A percentile compares a stretch with the other conserved stretches of the same genome.
These are phyloP conservation scores for Sinosuthora webbiana DNA, from an alignment of 2,113 vertebrate species.

Conservation along the genomic window DNA sequence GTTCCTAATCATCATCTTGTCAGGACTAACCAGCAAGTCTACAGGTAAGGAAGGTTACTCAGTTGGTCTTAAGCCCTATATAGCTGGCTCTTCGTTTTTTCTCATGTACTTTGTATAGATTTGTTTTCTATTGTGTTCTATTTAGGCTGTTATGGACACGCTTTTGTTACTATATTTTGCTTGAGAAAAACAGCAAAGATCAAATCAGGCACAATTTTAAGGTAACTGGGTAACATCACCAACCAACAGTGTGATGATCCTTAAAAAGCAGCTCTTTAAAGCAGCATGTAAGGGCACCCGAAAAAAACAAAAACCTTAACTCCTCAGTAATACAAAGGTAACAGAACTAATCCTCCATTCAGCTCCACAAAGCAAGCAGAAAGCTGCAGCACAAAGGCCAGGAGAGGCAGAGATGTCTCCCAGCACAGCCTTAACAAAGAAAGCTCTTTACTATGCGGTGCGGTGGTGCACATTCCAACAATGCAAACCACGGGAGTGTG, in stretches of 20 bases:
- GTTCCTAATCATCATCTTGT: neutral
- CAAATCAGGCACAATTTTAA: neutral
- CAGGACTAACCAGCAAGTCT: neutral
- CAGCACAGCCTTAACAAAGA: neutral
- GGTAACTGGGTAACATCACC: neutral
- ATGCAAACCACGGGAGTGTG: fast-evolving
- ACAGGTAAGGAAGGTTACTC: neutral
- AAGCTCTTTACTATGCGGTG: neutral
- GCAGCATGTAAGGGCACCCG: neutral
- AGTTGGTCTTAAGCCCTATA: neutral
- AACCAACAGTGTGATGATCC: neutral
- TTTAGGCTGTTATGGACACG: neutral
- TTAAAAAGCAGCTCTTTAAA: neutral
- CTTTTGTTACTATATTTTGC: neutral
- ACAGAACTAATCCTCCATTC: neutral
- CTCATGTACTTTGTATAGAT: neutral
- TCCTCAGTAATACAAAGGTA: neutral
- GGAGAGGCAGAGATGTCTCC: neutral
- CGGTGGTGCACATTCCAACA: neutral
- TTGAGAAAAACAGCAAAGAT: neutral
- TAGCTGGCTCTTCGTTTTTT: neutral
- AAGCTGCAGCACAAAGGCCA: neutral
- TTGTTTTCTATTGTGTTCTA: neutral
- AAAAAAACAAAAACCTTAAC: neutral
- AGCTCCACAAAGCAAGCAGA: neutral